Evolutionary conservation across 2,888 invertebrate species (phyloP), one percentile per base, ranked within the genome.

Genomic region (Eremobia ochroleuca): DNA sequence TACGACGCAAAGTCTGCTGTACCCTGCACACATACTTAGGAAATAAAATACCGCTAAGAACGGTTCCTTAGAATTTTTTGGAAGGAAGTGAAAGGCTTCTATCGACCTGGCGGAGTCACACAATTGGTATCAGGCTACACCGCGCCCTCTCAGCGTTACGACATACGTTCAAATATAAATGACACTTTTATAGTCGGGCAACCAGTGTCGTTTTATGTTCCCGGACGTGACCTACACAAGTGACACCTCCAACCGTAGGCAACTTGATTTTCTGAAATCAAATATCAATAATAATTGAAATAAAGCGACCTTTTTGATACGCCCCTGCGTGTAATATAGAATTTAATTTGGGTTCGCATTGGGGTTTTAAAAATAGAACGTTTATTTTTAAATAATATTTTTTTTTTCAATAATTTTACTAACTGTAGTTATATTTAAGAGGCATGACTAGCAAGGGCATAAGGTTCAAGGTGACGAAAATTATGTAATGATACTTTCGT

Each of bases 211-310:
- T 73, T 86, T 80, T 46, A 77, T 76, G 62, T 73, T 61, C 28
- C 71, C 71, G 66, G 62, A 80, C 78, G 80, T 85, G 82, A 78
- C 78, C 65, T 74, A 72, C 40, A 34, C 28, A 58, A 76, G 70
- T 73, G 78, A 65, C 74, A 76, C 62, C 65, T 65, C 40, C 21
- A 59, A 70, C 55, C 64, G 65, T 80, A 79, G 52, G 49, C 25
- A 21, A 81, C 79, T 85, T 73, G 62, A 67, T 86, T 78, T 73
- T 52, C 73, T 76, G 73, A 82, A 86, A 77, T 80, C 69, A 82
- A 80, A 82, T 85, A 85, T 77, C 80, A 85, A 78, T 73, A 83
- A 72, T 76, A 79, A 87, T 76, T 79, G 5, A 73, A 83, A 76
- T 58, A 82, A 85, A 68, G 55, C 15, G n/a, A 71, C 37, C 46